phyloP scores from a whole-genome alignment of 2,888 invertebrate species.

The Cataglyphis livida region DNA sequence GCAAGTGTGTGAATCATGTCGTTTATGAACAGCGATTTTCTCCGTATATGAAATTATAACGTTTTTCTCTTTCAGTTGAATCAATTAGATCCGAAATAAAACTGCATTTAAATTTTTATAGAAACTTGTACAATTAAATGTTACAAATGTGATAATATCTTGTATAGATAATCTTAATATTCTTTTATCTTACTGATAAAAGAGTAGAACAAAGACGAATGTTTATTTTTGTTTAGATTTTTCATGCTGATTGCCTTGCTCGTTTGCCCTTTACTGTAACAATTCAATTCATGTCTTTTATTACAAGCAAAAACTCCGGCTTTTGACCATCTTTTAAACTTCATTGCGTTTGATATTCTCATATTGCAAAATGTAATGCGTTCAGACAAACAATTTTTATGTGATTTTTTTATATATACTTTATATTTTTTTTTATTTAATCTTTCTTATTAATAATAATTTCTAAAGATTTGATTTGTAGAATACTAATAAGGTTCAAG shows the following conservation, averaged over 20 bases:
- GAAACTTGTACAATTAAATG: background rate
- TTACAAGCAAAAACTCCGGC: slow-evolving; percentile 22
- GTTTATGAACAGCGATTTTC: background rate
- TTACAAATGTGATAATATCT: background rate
- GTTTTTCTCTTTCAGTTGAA: background rate
- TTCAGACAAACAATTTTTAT: background rate
- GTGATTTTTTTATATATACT: background rate
- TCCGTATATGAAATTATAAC: background rate
- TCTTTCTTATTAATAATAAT: background rate
- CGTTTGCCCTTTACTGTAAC: slow-evolving; percentile 20
- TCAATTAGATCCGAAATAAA: background rate
- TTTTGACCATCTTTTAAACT: slow-evolving; percentile 15
- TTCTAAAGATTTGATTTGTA: slow-evolving; percentile 11
- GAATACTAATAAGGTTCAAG: background rate
- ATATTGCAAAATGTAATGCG: slow-evolving; percentile 33
- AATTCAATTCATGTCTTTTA: slow-evolving; percentile 26
- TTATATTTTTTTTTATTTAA: background rate
- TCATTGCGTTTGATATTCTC: slow-evolving; percentile 39
- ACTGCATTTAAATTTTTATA: slow-evolving; percentile 11
- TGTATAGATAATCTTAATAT: background rate
- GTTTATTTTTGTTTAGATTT: background rate
- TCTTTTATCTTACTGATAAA: background rate
- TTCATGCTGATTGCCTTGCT: background rate
- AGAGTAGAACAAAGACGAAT: background rate
- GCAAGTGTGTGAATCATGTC: background rate